A percentile compares a stretch with the other conserved stretches of the same genome.
Conservation (phyloP, 2,888 invertebrate genomes). For the Podabrus alpinus region DNA sequence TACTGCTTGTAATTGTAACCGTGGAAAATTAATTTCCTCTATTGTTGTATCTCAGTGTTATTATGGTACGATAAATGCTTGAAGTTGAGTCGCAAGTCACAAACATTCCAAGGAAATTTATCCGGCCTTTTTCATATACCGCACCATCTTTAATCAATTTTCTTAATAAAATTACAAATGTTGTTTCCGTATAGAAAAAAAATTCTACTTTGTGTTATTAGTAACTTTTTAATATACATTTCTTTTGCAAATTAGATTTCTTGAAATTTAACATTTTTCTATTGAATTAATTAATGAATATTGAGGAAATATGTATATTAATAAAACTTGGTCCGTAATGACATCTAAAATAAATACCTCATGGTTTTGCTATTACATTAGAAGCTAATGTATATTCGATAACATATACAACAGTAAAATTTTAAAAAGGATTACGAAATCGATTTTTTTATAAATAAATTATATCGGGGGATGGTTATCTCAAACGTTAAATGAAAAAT, state of each 20-base stretch:
- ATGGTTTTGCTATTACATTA: neutral
- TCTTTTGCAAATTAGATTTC: neutral
- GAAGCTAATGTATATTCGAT: neutral
- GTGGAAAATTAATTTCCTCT: neutral
- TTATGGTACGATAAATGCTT: neutral
- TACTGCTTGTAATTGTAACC: neutral
- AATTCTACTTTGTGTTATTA: neutral
- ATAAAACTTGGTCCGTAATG: neutral
- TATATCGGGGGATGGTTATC: neutral
- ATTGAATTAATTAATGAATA: neutral
- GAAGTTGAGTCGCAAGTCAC: neutral
- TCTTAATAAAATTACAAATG: neutral
- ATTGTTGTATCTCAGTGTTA: neutral
- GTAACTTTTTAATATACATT: neutral
- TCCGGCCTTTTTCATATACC: neutral
- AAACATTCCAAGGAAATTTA: neutral
- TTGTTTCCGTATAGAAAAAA: neutral
- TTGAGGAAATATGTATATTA: neutral
- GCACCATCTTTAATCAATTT: neutral
- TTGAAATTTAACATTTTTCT: neutral
- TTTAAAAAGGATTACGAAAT: neutral
- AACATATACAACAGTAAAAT: neutral
- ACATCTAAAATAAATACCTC: neutral
- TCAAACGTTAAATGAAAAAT: neutral
- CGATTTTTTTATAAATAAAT: neutral